Evolutionary conservation across 2,797 vertebrate genomes (phyloP), one percentile per base, ranked within the genome.

Genomic region (Natrix natrix): DNA sequence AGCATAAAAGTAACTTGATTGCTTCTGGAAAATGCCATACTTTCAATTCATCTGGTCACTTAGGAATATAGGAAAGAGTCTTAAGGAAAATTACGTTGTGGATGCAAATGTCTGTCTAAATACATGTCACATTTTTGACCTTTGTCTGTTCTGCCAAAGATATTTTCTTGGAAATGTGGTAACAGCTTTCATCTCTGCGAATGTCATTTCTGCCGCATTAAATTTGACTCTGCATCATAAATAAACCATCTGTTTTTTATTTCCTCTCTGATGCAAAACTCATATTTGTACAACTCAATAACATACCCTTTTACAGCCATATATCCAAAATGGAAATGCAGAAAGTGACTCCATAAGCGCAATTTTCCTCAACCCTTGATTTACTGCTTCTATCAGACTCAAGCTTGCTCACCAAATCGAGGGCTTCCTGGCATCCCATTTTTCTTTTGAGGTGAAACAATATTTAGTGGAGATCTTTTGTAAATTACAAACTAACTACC

Each of bases 201-300:
- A 16, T 92, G 74, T 60, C 56, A 16, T 55, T 59, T 83, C 28
- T 61, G 78, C 56, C 48, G 60, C 56, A 86, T 60, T 90, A 90
- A 90, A 92, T n/a, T 66, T 28, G 52, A 28, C n/a, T 90, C 88
- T 90, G n/a, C 59, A 63, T 63, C 55, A 14, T 78, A 92, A 88
- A 92, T 28, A n/a, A 90, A 66, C 74, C 4, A 48, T 86, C 74
- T 90, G 88, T 43, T 92, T 92, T 90, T 92, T 7, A 90, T 92
- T 90, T 92, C 74, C 74, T 92, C n/a, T 61, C 55, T 74, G 17
- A 89, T 78, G 69, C 66, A 87, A 88, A 92, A 83, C 55, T 13
- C 48, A 89, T 57, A 32, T 92, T 90, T 63, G 14, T 56, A 17
- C 17, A 90, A 83, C n/a, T 61, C 56, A 32, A 54, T 57, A 48